Base-by-base conservation (phyloP, 2,113 vertebrate genomes). In the Anoura caudifer region DNA sequence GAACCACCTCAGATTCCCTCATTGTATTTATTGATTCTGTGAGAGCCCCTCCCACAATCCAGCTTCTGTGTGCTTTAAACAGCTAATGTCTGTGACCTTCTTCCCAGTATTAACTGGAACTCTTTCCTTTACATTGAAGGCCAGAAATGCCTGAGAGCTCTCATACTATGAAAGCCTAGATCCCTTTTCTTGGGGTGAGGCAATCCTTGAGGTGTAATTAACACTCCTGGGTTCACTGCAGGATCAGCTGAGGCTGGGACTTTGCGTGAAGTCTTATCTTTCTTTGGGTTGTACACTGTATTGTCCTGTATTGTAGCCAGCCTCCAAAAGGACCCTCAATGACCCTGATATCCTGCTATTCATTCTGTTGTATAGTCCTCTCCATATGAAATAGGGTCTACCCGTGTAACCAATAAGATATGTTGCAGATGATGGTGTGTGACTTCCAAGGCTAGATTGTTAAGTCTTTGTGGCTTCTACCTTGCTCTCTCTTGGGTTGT, bases 51-150 rank as follows among this genome's bases (percentile, higher is more conserved):
- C 12, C 28, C 12, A 14, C 47, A n/a, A n/a, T 38, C 47, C 41
- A 86, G 41, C 28, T 90, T 94, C 79, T 77, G 3, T 81, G 84
- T 90, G 31, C 36, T 90, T 92, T 67, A 65, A 92, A 92, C 22
- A 87, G 36, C 41, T 45, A 79, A 84, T 8, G 12, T 80, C 17
- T 70, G 24, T 80, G 76, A 41, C 31, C 17, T 88, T 81, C 61
- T 82, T 79, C 63, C 65, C 22, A 54, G 63, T 67, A 82, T 33
- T 59, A 11, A 85, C 33, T 72, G 41, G 19, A 86, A 41, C 16
- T 75, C 15, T 87, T 94, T 77, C 26, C 16, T 87, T 90, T 92
- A 36, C 33, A 52, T 26, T 43, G 38, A 81, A 45, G 83, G 33
- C 41, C 16, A 81, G 56, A 91, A 61, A 72, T 77, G 59, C 72